Percentiles rank a stretch among this genome's conserved stretches.
phyloP scores from a whole-genome alignment of 30 jellyfish, hydroid and myxozoan genomes.

The Aurelia aurita complex sp. Pacific region DNA sequence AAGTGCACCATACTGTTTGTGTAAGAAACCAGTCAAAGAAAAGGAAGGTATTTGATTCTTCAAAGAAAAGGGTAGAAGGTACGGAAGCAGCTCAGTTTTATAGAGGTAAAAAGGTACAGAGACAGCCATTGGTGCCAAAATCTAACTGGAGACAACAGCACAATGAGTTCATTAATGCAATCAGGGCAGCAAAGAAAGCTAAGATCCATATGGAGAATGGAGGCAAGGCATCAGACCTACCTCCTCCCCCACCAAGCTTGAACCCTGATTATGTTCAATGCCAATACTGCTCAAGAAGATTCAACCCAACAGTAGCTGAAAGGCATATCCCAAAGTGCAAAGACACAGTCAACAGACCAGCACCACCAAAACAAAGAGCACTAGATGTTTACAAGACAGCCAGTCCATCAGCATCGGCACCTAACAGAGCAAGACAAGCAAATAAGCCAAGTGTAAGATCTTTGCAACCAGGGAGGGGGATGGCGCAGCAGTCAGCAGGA shows the following conservation, averaged over 20 bases:
- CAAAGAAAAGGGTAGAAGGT: constrained; percentile 84
- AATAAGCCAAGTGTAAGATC: too few species aligned
- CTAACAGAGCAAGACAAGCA: too few species aligned
- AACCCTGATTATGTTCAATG: constrained; percentile 86
- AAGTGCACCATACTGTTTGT: constrained; percentile 71
- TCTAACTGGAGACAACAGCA: constrained; percentile 91
- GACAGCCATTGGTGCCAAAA: constrained; percentile 42
- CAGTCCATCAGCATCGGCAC: not conserved
- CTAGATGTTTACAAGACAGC: constrained; percentile 47
- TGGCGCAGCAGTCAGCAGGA: constrained; percentile 25
- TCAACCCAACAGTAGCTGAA: constrained; percentile 93
- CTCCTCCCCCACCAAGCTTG: constrained; percentile 98
- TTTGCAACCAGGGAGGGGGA: not conserved
- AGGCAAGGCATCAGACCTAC: constrained; percentile 94
- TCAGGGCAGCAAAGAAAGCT: constrained; percentile 85
- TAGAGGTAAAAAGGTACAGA: constrained; percentile 24
- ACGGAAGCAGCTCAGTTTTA: constrained; percentile 76
- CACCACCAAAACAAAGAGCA: constrained; percentile 90
- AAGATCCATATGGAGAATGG: constrained; percentile 77
- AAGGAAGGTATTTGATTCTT: constrained; percentile 81
- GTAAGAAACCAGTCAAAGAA: constrained; percentile 55
- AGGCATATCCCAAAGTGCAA: constrained; percentile 93
- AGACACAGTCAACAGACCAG: constrained; percentile 73
- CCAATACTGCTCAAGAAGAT: constrained; percentile 82
- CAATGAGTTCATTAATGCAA: constrained; percentile 76